Conservation (phyloP, 2,113 vertebrate genomes). For the Brachypteracias leptosomus region DNA sequence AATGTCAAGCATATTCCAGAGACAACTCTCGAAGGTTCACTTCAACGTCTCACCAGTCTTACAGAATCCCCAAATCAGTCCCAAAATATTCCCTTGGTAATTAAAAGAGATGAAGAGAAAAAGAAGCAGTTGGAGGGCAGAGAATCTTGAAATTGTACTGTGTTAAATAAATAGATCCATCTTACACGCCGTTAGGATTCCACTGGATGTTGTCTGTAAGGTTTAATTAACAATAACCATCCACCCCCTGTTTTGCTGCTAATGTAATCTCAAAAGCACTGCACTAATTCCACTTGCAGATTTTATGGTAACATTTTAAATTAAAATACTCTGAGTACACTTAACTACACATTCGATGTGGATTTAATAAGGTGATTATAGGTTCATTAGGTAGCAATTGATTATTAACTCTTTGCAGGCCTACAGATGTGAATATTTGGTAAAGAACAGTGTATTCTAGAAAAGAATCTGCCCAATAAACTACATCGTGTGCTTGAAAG, state of each 20-base stretch:
- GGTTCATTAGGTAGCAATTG: constrained; percentile 14
- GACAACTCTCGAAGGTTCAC: not conserved
- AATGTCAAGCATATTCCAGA: not conserved
- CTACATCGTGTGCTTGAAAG: not conserved
- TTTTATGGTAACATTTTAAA: constrained; percentile 51
- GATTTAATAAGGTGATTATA: constrained; percentile 29
- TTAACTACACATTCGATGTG: not conserved
- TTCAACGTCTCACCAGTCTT: not conserved
- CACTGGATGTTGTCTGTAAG: not conserved
- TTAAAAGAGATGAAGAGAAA: not conserved
- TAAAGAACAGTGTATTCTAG: not conserved
- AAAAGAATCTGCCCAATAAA: not conserved
- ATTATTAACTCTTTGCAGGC: constrained; percentile 34
- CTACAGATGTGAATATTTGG: not conserved
- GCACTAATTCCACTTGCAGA: constrained; percentile 17
- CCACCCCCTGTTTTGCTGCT: not conserved
- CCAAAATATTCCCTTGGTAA: not conserved
- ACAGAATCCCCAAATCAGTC: not conserved
- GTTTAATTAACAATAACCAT: constrained; percentile 44
- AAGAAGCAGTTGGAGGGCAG: not conserved
- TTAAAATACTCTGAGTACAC: constrained; percentile 18
- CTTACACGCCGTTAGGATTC: not conserved
- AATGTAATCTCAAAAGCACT: constrained; percentile 28
- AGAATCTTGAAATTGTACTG: not conserved
- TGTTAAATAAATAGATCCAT: not conserved